phyloP scores from a whole-genome alignment of 2,888 invertebrate species.

The Steinernema scapterisci region DNA sequence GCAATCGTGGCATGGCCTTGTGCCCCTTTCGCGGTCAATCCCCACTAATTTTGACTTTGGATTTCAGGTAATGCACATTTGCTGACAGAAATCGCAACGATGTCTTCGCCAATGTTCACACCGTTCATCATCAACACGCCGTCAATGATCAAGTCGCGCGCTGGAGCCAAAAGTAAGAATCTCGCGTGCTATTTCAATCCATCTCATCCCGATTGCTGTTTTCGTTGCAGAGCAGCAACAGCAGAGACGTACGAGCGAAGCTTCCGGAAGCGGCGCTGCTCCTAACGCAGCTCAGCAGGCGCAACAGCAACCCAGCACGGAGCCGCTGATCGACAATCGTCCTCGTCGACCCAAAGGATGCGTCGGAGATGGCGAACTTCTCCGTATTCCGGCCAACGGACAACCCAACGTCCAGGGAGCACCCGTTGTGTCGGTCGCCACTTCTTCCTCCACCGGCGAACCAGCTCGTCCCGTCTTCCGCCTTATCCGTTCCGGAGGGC shows the following conservation, averaged over 20 bases:
- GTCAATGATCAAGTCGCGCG: slow-evolving; percentile 16
- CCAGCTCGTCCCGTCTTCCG: slow-evolving; percentile 8
- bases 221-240: slow-evolving; percentile 16
- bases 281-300: background rate
- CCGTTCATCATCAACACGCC: slow-evolving; percentile 26
- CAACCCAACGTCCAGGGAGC: background rate
- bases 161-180: slow-evolving; percentile 19
- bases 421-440: background rate
- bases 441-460: background rate
- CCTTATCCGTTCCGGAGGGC: background rate
- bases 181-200: background rate
- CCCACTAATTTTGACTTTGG: background rate
- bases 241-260: background rate
- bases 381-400: slow-evolving; percentile 1
- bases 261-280: background rate
- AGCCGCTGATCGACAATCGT: slow-evolving; percentile 25
- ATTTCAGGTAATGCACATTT: slow-evolving; percentile 16
- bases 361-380: slow-evolving; percentile 16
- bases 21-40: background rate
- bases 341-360: slow-evolving; percentile 16
- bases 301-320: background rate
- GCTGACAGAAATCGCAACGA: background rate
- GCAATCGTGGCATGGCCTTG: background rate
- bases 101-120: slow-evolving; percentile 29
- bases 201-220: no score